Conservation (phyloP, 2,888 invertebrate species). For the Agrochola litura region DNA sequence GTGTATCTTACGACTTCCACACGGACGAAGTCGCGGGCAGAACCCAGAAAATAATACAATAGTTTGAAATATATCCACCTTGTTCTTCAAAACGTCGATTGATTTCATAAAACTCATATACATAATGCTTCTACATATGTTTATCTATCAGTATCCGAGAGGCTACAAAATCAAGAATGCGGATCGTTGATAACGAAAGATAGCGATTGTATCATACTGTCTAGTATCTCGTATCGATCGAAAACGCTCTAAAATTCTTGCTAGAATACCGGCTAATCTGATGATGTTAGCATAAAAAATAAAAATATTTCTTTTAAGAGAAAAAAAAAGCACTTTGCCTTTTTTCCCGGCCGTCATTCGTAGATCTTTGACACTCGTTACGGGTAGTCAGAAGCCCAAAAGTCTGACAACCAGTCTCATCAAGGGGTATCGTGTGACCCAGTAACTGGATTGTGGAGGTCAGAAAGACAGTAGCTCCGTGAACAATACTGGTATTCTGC, state of each 20-base stretch:
- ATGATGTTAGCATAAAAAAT: not conserved
- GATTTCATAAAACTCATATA: conserved; percentile 9
- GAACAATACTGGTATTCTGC: too few relatives aligned
- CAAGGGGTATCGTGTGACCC: too few relatives aligned
- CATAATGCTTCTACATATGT: conserved; percentile 9
- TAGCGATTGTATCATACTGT: conserved; percentile 54
- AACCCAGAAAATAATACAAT: not conserved
- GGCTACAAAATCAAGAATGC: conserved; percentile 56
- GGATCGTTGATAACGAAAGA: conserved; percentile 57
- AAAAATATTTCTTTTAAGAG: too few relatives aligned
- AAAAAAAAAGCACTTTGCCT: too few relatives aligned
- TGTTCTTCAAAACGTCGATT: not conserved
- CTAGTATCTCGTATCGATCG: conserved; percentile 58
- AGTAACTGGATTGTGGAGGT: too few relatives aligned
- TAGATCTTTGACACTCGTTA: too few relatives aligned
- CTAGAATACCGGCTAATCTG: conserved; percentile 18
- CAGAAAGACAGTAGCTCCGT: too few relatives aligned
- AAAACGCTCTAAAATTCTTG: conserved; percentile 34
- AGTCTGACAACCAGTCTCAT: too few relatives aligned
- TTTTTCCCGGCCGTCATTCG: too few relatives aligned
- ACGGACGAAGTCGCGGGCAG: too few relatives aligned
- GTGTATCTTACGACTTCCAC: too few relatives aligned
- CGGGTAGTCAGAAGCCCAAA: too few relatives aligned
- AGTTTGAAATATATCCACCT: not conserved
- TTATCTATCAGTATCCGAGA: conserved; percentile 44